phyloP scores from a whole-genome alignment of 2,113 vertebrate genomes.

The Sinocyclocheilus maitianheensis region DNA sequence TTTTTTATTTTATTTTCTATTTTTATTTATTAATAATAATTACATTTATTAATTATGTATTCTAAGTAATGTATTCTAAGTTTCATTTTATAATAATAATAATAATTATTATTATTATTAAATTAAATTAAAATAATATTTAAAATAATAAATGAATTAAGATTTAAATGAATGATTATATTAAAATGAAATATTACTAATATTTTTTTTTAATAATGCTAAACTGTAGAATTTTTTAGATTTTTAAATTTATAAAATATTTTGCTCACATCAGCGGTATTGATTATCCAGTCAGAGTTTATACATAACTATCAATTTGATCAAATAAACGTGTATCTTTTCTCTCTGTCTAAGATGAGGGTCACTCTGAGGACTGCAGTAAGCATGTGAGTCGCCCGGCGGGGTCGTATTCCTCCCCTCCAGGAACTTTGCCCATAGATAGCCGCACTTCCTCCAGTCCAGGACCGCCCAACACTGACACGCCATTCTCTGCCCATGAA shows the following conservation, averaged over 20 bases:
- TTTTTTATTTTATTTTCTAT: no score
- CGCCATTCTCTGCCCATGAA: constrained; percentile 68
- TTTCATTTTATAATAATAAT: no score
- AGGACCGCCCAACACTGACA: constrained; percentile 69
- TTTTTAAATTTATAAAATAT: neutral
- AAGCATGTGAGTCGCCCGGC: constrained; percentile 78
- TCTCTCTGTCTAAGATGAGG: constrained; percentile 77
- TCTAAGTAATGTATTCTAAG: no score
- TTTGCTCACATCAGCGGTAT: neutral
- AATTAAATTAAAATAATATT: no score
- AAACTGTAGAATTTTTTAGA: neutral
- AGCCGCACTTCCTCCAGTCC: constrained; percentile 78
- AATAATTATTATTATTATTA: no score
- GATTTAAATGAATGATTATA: no score
- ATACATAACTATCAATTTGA: neutral
- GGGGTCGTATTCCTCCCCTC: constrained; percentile 81
- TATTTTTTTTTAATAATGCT: neutral
- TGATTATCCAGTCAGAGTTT: neutral
- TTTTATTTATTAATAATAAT: no score
- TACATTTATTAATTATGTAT: no score
- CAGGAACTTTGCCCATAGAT: constrained; percentile 72
- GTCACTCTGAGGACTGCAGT: constrained; percentile 81
- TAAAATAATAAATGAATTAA: no score
- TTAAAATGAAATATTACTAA: no score
- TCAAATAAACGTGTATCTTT: neutral